Evolutionary conservation across 2,113 vertebrate species (phyloP), one percentile per base, ranked within the genome.

Genomic region (Colaptes auratus): DNA sequence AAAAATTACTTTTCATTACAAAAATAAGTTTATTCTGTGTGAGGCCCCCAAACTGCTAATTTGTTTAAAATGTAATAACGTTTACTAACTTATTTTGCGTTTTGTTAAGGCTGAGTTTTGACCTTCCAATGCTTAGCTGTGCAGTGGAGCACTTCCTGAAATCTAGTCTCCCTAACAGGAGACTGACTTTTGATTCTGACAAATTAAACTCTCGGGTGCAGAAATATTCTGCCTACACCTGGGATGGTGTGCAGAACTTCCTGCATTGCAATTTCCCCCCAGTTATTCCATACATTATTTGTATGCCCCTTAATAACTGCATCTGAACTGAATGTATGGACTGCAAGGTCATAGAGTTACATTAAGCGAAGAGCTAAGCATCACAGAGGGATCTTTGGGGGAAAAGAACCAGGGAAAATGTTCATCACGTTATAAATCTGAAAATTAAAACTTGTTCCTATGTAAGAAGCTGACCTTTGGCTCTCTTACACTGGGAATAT

Each of bases 81-180:
- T 96, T 83, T 69, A 95, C 75, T 60, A 91, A 65, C 86, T 88
- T 73, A 72, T 83, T 90, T 91, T 88, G 33, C n/a, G 71, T 80
- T 89, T 53, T 70, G 16, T 31, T 79, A 63, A 70, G 28, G 53
- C 75, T 95, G 60, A 91, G 71, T 8, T 80, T 88, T 90, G 73
- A 82, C 89, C 92, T 93, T 90, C 82, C 91, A 48, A 31, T 56
- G 60, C 46, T 79, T 88, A 12, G 27, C 16, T 44, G 52, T 10
- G 23, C 24, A 71, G 33, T 50, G 58, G 60, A 25, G 7, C 35
- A 35, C 21, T 15, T 13, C 3, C 35, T 50, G 18, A 65, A 82
- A 77, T n/a, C 5, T 50, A 69, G 18, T 39, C 33, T 86, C 59
- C 48, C 8, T 30, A 67, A 93, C 27, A 46, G 0, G 0, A 4